Evolutionary conservation across 1,140 invertebrate species (phyloP).

Genomic region (Drosophila seguyi): DNA sequence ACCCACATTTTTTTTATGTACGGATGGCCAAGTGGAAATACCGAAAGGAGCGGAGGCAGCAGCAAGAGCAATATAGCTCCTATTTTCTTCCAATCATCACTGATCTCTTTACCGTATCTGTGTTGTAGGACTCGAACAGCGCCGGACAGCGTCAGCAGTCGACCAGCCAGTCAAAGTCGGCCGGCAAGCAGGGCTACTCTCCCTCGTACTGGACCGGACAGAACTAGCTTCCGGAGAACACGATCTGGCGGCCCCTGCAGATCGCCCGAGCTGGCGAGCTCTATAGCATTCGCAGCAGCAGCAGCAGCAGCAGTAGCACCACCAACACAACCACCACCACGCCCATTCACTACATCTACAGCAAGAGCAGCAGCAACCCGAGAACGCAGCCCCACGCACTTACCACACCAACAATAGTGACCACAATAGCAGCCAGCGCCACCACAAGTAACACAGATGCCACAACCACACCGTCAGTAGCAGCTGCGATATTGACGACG

Average conservation of each 20-base stretch:
- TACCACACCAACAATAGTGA: conserved; percentile 38
- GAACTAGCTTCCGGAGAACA: conserved; percentile 86
- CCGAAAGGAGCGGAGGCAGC: conserved; percentile 27
- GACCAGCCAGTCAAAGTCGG: conserved; percentile 89
- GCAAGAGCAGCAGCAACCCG: conserved; percentile 45
- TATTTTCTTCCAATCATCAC: not conserved
- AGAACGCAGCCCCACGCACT: conserved; percentile 54
- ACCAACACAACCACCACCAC: conserved; percentile 38
- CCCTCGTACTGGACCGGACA: conserved; percentile 88
- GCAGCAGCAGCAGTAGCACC: conserved; percentile 34
- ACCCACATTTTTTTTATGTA: conserved; percentile 34
- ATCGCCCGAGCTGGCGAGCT: conserved; percentile 59
- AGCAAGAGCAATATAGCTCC: conserved; percentile 1
- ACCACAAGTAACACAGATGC: conserved; percentile 22
- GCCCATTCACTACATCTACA: conserved; percentile 68
- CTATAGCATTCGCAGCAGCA: conserved; percentile 60
- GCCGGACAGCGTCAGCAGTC: conserved; percentile 89
- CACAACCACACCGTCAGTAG: conserved; percentile 29
- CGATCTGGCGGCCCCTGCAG: conserved; percentile 74
- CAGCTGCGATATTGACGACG: conserved; percentile 23
- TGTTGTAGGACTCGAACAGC: conserved; percentile 88
- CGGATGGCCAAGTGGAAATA: conserved; percentile 34
- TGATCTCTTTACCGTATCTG: conserved; percentile 4
- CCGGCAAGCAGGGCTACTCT: conserved; percentile 88
- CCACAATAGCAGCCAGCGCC: conserved; percentile 36